Percentiles rank a stretch among this genome's conserved stretches.
phyloP scores from a whole-genome alignment of 2,888 invertebrate species.

The Diarsia mendica region DNA sequence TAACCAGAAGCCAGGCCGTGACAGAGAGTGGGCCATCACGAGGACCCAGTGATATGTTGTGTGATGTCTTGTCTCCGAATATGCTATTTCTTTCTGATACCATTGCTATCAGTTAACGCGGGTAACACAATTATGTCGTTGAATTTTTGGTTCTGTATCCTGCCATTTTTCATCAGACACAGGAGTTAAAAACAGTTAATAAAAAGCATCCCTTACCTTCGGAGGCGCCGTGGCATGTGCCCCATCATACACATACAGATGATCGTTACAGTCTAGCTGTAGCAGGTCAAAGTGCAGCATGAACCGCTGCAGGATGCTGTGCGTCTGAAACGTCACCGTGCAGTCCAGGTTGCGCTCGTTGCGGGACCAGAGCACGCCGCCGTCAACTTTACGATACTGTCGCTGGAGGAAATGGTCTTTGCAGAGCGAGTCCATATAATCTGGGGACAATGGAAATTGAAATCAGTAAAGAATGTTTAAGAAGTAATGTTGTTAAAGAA shows the following conservation, averaged over 20 bases:
- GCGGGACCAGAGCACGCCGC: conserved; percentile 96
- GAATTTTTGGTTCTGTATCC: not conserved
- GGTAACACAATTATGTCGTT: not conserved
- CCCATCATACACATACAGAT: conserved; percentile 97
- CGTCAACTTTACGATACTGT: conserved; percentile 97
- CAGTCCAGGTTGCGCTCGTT: conserved; percentile 97
- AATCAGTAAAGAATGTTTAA: conserved; percentile 6
- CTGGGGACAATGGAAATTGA: conserved; percentile 89
- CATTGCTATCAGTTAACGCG: not conserved
- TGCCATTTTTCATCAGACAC: not conserved
- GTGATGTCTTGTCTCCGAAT: not conserved
- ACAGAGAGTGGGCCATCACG: not conserved
- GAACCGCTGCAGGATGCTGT: conserved; percentile 97
- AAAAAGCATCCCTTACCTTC: conserved; percentile 92
- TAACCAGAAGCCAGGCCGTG: too few relatives aligned
- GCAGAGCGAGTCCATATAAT: conserved; percentile 97
- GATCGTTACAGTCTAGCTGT: conserved; percentile 98
- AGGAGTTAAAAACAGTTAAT: not conserved
- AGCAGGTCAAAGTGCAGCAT: conserved; percentile 98
- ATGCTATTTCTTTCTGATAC: not conserved
- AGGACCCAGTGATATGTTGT: not conserved
- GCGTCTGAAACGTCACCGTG: conserved; percentile 98
- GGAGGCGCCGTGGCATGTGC: conserved; percentile 96
- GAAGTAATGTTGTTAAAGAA: not conserved
- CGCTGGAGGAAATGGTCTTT: conserved; percentile 97